phyloP scores from a whole-genome alignment of 2,888 invertebrate species.

The Eulithis testata region DNA sequence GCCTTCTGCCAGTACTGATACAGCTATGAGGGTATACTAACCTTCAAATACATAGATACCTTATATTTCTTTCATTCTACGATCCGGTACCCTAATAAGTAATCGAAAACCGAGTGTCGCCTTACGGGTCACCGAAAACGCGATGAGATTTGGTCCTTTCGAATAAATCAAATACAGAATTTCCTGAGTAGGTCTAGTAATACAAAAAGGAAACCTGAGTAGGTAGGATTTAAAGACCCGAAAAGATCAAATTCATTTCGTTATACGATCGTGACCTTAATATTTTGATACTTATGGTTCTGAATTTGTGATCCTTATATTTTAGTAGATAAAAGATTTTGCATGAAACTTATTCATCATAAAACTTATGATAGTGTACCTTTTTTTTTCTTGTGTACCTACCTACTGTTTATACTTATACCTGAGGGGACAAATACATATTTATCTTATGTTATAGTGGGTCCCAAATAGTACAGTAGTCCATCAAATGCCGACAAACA shows the following conservation, averaged over 20 bases:
- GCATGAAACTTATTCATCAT: no score
- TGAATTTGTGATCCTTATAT: not conserved
- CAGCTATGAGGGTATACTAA: no score
- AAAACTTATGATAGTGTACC: no score
- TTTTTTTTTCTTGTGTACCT: no score
- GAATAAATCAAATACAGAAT: conserved; percentile 29
- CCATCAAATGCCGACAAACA: no score
- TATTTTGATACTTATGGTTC: not conserved
- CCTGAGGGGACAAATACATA: no score
- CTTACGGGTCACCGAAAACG: conserved; percentile 31
- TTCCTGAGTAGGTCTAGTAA: not conserved
- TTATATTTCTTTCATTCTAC: not conserved
- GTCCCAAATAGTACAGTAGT: no score
- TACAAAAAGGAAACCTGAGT: conserved; percentile 5
- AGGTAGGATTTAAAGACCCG: conserved; percentile 14
- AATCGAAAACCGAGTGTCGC: conserved; percentile 2
- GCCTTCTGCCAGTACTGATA: no score
- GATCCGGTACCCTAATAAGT: not conserved
- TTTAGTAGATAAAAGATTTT: no score
- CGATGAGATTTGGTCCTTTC: conserved; percentile 34
- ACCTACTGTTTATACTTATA: no score
- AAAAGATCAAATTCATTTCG: conserved; percentile 18
- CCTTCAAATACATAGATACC: no score
- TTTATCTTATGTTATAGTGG: no score
- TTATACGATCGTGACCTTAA: not conserved